Evolutionary conservation across 2,888 invertebrate genomes (phyloP).

Genomic region (Lagria hirta): DNA sequence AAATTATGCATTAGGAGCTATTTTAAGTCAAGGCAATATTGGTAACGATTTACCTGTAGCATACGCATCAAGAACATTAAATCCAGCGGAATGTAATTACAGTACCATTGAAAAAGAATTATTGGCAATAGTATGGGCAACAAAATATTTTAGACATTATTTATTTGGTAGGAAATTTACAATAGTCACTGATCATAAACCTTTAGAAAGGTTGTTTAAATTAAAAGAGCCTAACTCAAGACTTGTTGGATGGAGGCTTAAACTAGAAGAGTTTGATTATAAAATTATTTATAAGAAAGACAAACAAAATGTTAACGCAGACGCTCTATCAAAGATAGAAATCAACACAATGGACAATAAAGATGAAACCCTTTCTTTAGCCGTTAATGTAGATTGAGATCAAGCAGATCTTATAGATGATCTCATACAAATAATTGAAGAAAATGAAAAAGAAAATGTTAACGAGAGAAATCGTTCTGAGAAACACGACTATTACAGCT

Average conservation of each 20-base stretch:
- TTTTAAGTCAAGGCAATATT: slow-evolving; percentile 30
- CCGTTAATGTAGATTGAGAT: no score
- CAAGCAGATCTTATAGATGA: no score
- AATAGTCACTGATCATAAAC: slow-evolving; percentile 1
- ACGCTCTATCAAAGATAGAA: no score
- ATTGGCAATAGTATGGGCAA: slow-evolving; percentile 25
- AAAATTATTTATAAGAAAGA: slow-evolving; percentile 5
- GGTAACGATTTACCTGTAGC: slow-evolving; percentile 30
- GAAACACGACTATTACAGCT: no score
- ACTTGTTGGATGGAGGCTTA: slow-evolving; percentile 20
- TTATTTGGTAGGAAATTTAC: no score
- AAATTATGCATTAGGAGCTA: slow-evolving; percentile 31
- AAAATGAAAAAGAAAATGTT: no score
- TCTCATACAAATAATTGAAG: no score
- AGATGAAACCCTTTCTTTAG: no score
- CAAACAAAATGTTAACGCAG: no score
- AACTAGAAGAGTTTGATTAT: slow-evolving; percentile 6
- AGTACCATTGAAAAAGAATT: slow-evolving; percentile 25
- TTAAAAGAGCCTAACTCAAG: slow-evolving; percentile 23
- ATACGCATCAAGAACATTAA: slow-evolving; percentile 35
- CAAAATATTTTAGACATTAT: slow-evolving; percentile 27
- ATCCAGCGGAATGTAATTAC: slow-evolving; percentile 26
- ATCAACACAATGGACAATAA: no score
- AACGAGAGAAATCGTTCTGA: no score
- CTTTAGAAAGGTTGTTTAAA: slow-evolving; percentile 4